Conservation (phyloP, 2,888 invertebrate species). For the Emmelina monodactyla region DNA sequence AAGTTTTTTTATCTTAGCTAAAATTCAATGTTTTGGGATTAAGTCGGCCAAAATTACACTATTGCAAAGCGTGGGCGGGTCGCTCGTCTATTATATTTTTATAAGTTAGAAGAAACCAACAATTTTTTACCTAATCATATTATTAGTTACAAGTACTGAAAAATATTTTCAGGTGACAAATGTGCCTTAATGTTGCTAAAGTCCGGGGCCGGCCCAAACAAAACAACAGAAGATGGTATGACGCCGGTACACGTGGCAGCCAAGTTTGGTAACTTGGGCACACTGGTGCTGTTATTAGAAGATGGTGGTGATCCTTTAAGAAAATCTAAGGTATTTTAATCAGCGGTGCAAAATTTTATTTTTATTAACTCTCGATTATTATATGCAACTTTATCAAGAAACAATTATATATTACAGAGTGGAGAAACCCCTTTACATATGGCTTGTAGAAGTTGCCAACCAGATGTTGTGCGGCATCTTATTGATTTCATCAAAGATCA, state of each 20-base stretch:
- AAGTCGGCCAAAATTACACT: too few species aligned
- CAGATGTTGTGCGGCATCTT: constrained; percentile 86
- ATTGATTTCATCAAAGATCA: constrained; percentile 82
- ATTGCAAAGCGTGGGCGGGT: too few species aligned
- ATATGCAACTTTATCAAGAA: not conserved
- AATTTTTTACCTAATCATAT: not conserved
- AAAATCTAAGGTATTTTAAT: constrained; percentile 80
- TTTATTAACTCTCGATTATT: not conserved
- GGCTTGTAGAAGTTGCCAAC: constrained; percentile 86
- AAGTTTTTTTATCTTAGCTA: too few species aligned
- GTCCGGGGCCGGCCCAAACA: constrained; percentile 96
- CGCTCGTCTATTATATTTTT: not conserved
- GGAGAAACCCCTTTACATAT: constrained; percentile 97
- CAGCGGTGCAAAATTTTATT: not conserved
- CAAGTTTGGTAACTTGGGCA: constrained; percentile 87
- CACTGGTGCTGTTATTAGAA: constrained; percentile 85
- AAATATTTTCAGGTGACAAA: constrained; percentile 47
- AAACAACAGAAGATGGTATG: constrained; percentile 94
- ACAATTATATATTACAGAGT: constrained; percentile 60
- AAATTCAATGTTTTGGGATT: too few species aligned
- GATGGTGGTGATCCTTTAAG: constrained; percentile 94
- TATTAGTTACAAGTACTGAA: not conserved
- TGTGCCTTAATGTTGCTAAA: constrained; percentile 98
- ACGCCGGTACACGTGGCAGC: constrained; percentile 98
- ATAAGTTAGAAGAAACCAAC: not conserved